These are phyloP conservation scores for Brachionus paranguensis DNA, from an alignment of 1,140 invertebrate genomes.

Conservation along the genomic window DNA sequence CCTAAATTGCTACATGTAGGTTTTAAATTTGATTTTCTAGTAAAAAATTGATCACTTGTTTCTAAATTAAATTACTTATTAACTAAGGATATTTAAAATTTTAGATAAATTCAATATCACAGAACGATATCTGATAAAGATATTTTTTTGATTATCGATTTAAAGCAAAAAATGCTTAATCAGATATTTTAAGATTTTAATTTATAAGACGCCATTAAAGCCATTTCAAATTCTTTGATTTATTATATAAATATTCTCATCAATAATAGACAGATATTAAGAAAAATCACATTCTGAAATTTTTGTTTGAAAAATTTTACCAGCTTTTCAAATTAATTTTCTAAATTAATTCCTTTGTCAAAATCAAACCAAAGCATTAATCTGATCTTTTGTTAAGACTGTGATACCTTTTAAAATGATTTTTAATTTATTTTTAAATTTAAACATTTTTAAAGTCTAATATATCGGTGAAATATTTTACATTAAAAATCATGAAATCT, in stretches of 20 bases:
- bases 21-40: background rate
- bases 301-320: too few relatives aligned
- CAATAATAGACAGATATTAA: background rate
- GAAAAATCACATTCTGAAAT: background rate
- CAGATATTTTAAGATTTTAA: background rate
- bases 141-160: background rate
- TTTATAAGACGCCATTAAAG: background rate
- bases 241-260: background rate
- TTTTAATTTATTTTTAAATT: too few relatives aligned
- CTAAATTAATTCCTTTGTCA: too few relatives aligned
- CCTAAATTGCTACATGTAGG: background rate
- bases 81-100: too few relatives aligned
- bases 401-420: too few relatives aligned
- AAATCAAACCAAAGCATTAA: too few relatives aligned
- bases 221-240: background rate
- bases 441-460: too few relatives aligned
- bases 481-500: too few relatives aligned
- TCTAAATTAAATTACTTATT: background rate
- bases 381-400: too few relatives aligned
- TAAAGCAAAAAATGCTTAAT: background rate
- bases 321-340: too few relatives aligned
- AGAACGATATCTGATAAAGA: background rate
- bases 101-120: too few relatives aligned
- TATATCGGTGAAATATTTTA: too few relatives aligned
- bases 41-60: background rate